phyloP scores from a whole-genome alignment of 2,888 invertebrate species.

The Callyntrura sp. region DNA sequence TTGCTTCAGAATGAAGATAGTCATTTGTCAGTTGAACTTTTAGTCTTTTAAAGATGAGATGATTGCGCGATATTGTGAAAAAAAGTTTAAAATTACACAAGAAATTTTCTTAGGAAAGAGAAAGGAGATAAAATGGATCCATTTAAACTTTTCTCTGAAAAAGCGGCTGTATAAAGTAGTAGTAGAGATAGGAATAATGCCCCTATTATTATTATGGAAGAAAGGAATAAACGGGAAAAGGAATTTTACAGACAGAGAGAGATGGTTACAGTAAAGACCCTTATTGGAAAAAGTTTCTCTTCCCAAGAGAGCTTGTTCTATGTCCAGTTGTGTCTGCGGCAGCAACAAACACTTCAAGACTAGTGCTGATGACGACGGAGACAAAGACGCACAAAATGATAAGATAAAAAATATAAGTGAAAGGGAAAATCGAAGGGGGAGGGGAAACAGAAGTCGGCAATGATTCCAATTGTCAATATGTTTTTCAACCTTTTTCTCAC shows the following conservation, averaged over 20 bases:
- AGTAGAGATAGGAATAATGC: too few relatives aligned
- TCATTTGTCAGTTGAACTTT: too few relatives aligned
- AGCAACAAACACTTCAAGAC: too few relatives aligned
- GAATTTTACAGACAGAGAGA: not conserved
- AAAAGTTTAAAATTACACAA: too few relatives aligned
- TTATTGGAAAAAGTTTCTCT: slow-evolving; percentile 18
- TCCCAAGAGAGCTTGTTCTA: not conserved
- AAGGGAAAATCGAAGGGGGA: not conserved
- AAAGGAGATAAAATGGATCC: too few relatives aligned
- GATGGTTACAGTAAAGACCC: not conserved
- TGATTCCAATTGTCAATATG: slow-evolving; percentile 43
- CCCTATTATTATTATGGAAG: too few relatives aligned
- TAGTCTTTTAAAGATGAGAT: too few relatives aligned
- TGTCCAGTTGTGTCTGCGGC: not conserved
- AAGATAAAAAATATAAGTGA: slow-evolving; percentile 2
- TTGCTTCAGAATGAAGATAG: too few relatives aligned
- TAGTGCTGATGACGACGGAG: not conserved
- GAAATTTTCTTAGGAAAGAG: too few relatives aligned
- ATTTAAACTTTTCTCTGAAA: too few relatives aligned
- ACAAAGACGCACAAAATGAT: not conserved
- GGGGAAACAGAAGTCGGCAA: not conserved
- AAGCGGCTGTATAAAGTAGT: too few relatives aligned
- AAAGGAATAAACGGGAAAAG: not conserved
- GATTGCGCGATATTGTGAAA: too few relatives aligned
- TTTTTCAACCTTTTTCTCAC: slow-evolving; percentile 22